phyloP scores from a whole-genome alignment of 2,797 vertebrate genomes.

The Lindbergichthys nudifrons region DNA sequence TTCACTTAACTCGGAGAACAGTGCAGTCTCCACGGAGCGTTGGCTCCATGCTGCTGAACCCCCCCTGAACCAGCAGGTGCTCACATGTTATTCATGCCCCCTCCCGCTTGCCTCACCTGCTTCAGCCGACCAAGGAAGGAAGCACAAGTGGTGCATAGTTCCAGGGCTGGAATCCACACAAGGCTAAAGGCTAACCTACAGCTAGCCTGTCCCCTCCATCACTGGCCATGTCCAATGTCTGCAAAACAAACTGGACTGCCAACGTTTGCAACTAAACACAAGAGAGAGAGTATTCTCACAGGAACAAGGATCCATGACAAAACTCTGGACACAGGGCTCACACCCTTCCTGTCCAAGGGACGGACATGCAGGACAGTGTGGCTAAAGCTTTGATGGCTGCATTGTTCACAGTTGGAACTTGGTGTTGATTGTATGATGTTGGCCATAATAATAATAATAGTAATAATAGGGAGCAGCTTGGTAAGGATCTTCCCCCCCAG shows the following conservation, averaged over 20 bases:
- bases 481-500: background rate
- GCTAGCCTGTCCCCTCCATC: no score
- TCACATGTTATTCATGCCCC: constrained; percentile 3
- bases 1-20: constrained; percentile 60
- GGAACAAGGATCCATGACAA: background rate
- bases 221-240: background rate
- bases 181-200: background rate
- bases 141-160: no score
- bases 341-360: background rate
- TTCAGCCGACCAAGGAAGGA: background rate
- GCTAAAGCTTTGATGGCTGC: background rate
- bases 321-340: background rate
- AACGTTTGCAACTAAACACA: background rate
- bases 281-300: background rate
- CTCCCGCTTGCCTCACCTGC: constrained; percentile 8
- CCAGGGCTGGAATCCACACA: background rate
- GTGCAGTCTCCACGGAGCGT: constrained; percentile 17
- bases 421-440: background rate
- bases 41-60: constrained; percentile 48
- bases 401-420: background rate
- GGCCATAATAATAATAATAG: background rate
- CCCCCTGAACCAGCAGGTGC: constrained; percentile 55
- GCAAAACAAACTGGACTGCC: background rate
- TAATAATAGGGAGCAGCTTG: no score
- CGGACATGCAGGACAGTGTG: background rate